phyloP scores from a whole-genome alignment of 2,797 vertebrate species.

The Chelonia mydas region DNA sequence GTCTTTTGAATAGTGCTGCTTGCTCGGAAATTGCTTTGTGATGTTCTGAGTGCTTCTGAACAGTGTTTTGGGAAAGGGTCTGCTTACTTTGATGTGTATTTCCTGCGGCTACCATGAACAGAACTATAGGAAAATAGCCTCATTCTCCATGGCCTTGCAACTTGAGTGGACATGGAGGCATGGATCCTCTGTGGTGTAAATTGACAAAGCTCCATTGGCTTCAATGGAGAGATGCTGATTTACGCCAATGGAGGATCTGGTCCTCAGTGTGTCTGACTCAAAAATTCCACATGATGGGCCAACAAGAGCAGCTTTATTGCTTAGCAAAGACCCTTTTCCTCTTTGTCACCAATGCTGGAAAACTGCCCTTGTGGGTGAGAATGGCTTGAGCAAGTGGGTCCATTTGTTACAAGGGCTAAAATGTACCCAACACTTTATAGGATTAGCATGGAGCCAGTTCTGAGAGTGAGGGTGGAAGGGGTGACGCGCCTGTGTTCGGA shows the following conservation, averaged over 20 bases:
- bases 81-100: accelerated
- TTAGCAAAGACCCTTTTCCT: background rate
- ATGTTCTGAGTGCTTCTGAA: background rate
- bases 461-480: background rate
- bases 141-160: accelerated
- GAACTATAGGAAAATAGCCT: accelerated
- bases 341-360: background rate
- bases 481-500: background rate
- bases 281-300: background rate
- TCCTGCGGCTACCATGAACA: background rate
- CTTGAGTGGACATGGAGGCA: background rate
- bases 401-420: background rate
- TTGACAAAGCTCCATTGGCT: background rate
- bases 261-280: background rate
- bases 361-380: background rate
- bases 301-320: background rate
- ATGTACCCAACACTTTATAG: accelerated
- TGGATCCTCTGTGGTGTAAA: background rate
- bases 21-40: background rate
- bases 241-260: background rate
- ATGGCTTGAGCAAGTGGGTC: accelerated
- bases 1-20: background rate
- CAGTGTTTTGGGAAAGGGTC: accelerated
- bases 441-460: background rate
- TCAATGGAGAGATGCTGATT: accelerated